A percentile compares a stretch with the other conserved stretches of the same genome.
phyloP scores from a whole-genome alignment of 2,797 vertebrate genomes.

The Todus mexicanus region DNA sequence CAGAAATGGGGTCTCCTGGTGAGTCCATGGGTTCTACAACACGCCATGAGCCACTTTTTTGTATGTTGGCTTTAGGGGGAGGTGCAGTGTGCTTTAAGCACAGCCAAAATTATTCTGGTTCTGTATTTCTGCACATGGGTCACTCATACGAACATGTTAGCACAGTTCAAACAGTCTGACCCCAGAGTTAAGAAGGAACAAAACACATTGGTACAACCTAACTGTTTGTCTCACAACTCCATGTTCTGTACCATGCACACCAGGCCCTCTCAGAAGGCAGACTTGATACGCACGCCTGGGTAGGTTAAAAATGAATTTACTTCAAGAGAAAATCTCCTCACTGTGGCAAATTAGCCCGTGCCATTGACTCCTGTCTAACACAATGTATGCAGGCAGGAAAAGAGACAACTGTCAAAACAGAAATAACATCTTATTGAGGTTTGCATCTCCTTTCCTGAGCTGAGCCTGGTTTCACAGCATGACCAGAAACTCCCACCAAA shows the following conservation, averaged over 20 bases:
- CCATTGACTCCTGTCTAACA: not conserved
- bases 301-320: not conserved
- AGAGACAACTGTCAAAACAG: not conserved
- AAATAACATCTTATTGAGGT: not conserved
- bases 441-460: not conserved
- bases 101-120: not conserved
- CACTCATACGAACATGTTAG: not conserved
- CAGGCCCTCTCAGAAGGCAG: not conserved
- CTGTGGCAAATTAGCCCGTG: not conserved
- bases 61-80: not conserved
- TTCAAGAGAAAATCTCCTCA: not conserved
- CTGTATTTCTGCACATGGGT: not conserved
- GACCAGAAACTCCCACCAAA: not conserved
- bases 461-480: not conserved
- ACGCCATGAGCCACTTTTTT: not conserved
- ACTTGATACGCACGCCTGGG: not conserved
- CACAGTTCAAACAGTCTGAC: not conserved
- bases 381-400: not conserved
- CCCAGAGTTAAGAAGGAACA: not conserved
- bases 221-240: not conserved
- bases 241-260: accelerated
- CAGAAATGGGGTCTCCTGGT: not conserved
- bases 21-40: not conserved
- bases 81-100: not conserved
- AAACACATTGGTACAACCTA: not conserved